phyloP scores from a whole-genome alignment of 1,140 invertebrate genomes.

The Calliopsis andreniformis region DNA sequence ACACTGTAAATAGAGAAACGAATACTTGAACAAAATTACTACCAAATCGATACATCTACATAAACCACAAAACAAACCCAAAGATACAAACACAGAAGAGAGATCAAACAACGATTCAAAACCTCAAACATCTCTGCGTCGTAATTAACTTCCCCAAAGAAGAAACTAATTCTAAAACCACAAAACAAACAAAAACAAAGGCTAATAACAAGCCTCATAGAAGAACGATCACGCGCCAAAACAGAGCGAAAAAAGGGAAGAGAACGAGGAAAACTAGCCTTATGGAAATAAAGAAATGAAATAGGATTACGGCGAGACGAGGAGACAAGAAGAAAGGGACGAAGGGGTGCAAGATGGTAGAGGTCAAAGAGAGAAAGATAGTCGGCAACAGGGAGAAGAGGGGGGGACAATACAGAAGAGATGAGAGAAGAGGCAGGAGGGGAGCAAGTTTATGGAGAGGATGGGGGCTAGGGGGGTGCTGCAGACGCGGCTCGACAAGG shows the following conservation, averaged over 20 bases:
- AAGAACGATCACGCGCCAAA: not conserved
- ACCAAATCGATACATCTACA: no score
- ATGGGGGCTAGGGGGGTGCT: conserved; percentile 28
- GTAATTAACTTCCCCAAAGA: no score
- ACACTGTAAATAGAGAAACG: no score
- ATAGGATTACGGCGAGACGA: not conserved
- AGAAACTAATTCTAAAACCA: no score
- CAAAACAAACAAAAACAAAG: not conserved
- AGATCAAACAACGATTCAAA: no score
- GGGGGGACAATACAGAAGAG: conserved; percentile 10
- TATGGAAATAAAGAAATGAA: conserved; percentile 4
- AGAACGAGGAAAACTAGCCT: not conserved
- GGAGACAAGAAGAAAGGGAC: not conserved
- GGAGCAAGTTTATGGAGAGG: not conserved
- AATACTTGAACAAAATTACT: no score
- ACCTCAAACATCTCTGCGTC: no score
- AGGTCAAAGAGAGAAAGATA: not conserved
- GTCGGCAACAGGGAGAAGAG: not conserved
- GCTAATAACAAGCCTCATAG: not conserved
- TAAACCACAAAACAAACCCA: no score
- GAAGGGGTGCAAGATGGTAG: not conserved
- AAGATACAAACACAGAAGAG: no score
- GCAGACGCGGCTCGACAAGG: conserved; percentile 66
- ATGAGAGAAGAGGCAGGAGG: not conserved
- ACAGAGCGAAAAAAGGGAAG: not conserved